These are phyloP conservation scores for Asteroscopus sphinx DNA, from an alignment of 2,888 invertebrate genomes.

Conservation along the genomic window DNA sequence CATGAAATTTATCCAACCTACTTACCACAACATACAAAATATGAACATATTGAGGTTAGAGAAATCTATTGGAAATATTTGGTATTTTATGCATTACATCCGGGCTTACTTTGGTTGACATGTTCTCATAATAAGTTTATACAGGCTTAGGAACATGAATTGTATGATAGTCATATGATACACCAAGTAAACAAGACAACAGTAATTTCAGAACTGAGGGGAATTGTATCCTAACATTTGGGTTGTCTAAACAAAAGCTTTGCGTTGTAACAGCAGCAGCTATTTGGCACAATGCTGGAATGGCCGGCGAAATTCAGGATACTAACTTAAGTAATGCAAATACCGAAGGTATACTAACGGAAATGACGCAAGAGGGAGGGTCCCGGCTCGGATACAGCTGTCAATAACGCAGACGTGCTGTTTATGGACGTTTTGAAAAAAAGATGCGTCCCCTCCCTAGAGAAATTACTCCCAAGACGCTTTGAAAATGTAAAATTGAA, in stretches of 20 bases:
- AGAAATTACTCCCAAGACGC: slow-evolving; percentile 42
- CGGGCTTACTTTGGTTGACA: slow-evolving; percentile 18
- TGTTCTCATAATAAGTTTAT: slow-evolving; percentile 19
- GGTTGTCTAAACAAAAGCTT: slow-evolving; percentile 37
- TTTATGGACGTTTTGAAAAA: slow-evolving; percentile 58
- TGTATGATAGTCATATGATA: slow-evolving; percentile 15
- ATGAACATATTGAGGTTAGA: slow-evolving; percentile 23
- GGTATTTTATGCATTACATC: slow-evolving; percentile 6
- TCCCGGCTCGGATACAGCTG: slow-evolving; percentile 65
- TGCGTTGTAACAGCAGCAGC: slow-evolving; percentile 29
- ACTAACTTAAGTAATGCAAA: slow-evolving; percentile 42
- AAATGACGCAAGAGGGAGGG: slow-evolving; percentile 57
- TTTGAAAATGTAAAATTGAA: slow-evolving; percentile 58
- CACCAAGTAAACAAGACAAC: slow-evolving; percentile 28
- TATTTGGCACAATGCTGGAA: slow-evolving; percentile 42
- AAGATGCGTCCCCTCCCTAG: slow-evolving; percentile 54
- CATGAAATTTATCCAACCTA: slow-evolving; percentile 55
- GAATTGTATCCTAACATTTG: slow-evolving; percentile 32
- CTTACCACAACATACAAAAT: slow-evolving; percentile 47
- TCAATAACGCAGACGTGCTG: slow-evolving; percentile 61
- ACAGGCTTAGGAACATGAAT: slow-evolving; percentile 13
- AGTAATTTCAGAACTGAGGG: slow-evolving; percentile 24
- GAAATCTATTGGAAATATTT: slow-evolving; percentile 16
- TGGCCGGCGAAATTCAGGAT: slow-evolving; percentile 34
- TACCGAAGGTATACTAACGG: slow-evolving; percentile 45